Evolutionary conservation across 2,888 invertebrate genomes (phyloP).

Genomic region (Scelioninae gen. 2): DNA sequence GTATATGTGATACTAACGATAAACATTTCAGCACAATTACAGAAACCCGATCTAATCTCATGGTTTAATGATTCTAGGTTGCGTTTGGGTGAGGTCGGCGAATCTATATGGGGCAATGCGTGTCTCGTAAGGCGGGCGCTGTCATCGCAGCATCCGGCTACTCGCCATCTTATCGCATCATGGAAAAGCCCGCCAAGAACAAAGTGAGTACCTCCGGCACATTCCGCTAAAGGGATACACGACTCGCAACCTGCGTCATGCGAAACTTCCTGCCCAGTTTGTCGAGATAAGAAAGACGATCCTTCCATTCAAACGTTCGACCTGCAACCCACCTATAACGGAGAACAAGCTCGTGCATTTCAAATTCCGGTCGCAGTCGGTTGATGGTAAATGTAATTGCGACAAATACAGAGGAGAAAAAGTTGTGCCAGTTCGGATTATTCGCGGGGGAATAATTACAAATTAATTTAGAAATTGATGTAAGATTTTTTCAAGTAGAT

Average conservation of each 20-base stretch:
- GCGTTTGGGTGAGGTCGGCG: constrained; percentile 69
- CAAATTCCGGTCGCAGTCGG: too few relatives aligned
- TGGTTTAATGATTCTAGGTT: constrained; percentile 61
- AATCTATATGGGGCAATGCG: constrained; percentile 85
- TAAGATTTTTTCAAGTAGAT: too few relatives aligned
- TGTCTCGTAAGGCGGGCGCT: constrained; percentile 81
- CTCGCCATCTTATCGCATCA: constrained; percentile 77
- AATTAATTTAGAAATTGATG: too few relatives aligned
- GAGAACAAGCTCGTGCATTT: constrained; percentile 41
- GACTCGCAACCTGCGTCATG: constrained; percentile 24
- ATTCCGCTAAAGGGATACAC: constrained; percentile 19
- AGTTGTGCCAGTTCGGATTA: too few relatives aligned
- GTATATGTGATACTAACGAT: background rate
- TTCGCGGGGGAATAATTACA: too few relatives aligned
- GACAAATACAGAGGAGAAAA: too few relatives aligned
- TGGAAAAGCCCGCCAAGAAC: constrained; percentile 73
- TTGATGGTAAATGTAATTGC: too few relatives aligned
- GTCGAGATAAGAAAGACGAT: constrained; percentile 47
- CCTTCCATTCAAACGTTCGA: constrained; percentile 32
- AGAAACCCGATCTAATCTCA: constrained; percentile 10
- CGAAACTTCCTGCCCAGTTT: constrained; percentile 53
- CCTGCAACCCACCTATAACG: constrained; percentile 5
- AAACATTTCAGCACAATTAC: constrained; percentile 1
- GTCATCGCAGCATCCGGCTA: constrained; percentile 80
- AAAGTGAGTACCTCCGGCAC: constrained; percentile 65